These are phyloP conservation scores for Himantopus leucocephalus DNA, from an alignment of 2,113 vertebrate genomes.

Conservation along the genomic window DNA sequence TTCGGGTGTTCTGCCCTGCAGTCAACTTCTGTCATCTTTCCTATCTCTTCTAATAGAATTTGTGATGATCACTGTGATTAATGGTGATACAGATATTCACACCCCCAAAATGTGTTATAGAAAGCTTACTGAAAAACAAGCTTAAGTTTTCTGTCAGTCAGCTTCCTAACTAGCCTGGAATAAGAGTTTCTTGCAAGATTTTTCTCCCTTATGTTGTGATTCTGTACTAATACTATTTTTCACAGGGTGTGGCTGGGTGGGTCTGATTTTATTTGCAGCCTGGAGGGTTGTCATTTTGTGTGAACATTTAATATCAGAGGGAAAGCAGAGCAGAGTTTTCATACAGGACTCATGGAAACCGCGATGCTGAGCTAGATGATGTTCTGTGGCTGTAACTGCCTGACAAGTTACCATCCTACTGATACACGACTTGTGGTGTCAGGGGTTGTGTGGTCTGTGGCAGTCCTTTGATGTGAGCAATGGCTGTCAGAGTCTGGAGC, in stretches of 20 bases:
- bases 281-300: background rate
- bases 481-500: background rate
- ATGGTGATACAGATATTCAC: background rate
- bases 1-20: background rate
- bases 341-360: background rate
- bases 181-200: background rate
- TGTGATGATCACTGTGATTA: background rate
- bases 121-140: background rate
- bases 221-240: background rate
- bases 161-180: background rate
- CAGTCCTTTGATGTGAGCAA: background rate
- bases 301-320: background rate
- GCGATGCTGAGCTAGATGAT: background rate
- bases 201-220: background rate
- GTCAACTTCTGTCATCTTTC: background rate
- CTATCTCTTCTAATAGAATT: background rate
- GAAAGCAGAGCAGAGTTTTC: background rate
- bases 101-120: background rate
- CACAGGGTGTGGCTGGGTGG: background rate
- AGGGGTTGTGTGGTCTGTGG: background rate
- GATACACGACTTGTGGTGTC: accelerated
- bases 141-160: background rate
- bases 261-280: background rate
- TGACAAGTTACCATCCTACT: background rate
- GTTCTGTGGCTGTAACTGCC: background rate